These are phyloP conservation scores for Hyaena hyaena DNA, from an alignment of 2,113 vertebrate species.

Conservation along the genomic window DNA sequence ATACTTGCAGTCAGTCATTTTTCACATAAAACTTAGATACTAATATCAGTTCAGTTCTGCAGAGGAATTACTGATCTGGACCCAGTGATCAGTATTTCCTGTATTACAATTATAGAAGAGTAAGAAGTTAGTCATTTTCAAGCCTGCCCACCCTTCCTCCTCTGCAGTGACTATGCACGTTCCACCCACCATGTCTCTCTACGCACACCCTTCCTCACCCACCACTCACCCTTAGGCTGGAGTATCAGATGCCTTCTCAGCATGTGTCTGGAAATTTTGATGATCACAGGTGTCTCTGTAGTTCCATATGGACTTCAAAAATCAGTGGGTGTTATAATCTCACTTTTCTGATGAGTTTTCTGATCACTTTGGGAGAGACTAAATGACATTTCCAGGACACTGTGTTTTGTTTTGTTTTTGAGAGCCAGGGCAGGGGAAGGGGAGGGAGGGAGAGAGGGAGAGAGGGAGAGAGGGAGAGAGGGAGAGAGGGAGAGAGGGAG, in stretches of 20 bases:
- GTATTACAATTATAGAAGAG: neutral
- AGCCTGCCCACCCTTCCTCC: neutral
- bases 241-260: neutral
- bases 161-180: neutral
- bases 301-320: neutral
- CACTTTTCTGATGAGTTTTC: neutral
- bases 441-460: too few species aligned
- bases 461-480: too few species aligned
- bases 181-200: neutral
- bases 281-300: neutral
- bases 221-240: accelerated
- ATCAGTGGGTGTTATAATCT: neutral
- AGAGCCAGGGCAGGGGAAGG: too few species aligned
- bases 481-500: too few species aligned
- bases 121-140: neutral
- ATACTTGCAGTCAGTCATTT: neutral
- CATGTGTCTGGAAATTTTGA: neutral
- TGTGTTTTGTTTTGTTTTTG: too few species aligned
- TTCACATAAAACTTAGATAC: neutral
- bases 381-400: neutral
- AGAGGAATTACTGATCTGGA: neutral
- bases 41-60: neutral
- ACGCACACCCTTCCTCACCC: neutral
- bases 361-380: neutral
- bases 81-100: neutral